Evolutionary conservation across 2,113 vertebrate genomes (phyloP), one percentile per base, ranked within the genome.

Genomic region (Pteronura brasiliensis): DNA sequence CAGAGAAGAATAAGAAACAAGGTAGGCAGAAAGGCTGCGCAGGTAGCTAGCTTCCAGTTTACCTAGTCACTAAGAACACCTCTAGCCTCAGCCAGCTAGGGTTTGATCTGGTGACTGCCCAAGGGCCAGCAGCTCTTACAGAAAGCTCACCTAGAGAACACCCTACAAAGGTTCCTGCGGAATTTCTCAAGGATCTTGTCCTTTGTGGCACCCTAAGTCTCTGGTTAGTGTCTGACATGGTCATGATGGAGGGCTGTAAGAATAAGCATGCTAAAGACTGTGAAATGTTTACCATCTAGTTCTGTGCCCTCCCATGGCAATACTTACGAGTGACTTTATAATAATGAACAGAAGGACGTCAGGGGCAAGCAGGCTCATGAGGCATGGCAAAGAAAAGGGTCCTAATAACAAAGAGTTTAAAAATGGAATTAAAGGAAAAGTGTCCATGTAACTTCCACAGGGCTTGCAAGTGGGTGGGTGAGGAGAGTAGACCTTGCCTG

Each of bases 391-490:
- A 23, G 42, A 65, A 57, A 88, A 96, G 36, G 82, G 76, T 84
- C 34, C 36, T 69, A 74, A 34, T 81, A 83, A 96, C 84, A 92
- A 96, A 96, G 55, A 94, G 31, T 61, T 12, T 95, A 65, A 90
- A 92, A 84, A 79, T 17, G 2, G 29, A 88, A 96, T 49, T 49
- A 36, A 95, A 96, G 71, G 31, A 23, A 76, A 71, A 94, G 81
- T 82, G 6, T 82, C 81, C 74, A 17, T 21, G 71, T 3, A 39
- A 92, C 36, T 90, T 82, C 77, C 92, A 85, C 42, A 47, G 79
- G 52, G 81, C 49, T 42, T 94, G 95, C 95, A 96, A 95, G 96
- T 95, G 95, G 96, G 93, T 79, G 89, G 57, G 15, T 63, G 85
- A 72, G 74, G 42, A 84, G 84, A 88, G 94, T 74, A 87, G 96